A percentile compares a stretch with the other conserved stretches of the same genome.
Evolutionary conservation across 2,797 vertebrate species (phyloP).

Genomic region (Anas flavirostris): DNA sequence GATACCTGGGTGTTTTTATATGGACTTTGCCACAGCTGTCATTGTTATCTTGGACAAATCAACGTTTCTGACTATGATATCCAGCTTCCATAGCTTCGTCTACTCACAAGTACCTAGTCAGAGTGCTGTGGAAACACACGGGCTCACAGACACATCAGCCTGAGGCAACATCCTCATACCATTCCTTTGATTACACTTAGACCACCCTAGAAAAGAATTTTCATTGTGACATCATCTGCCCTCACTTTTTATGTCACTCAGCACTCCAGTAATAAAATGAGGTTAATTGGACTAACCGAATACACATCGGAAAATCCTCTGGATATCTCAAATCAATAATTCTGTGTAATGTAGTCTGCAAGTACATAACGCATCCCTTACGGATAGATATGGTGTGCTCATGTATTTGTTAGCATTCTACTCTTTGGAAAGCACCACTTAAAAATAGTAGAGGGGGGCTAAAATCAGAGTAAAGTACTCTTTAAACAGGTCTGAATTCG

Average conservation of each 20-base stretch:
- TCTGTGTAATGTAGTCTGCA: background rate
- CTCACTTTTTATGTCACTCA: background rate
- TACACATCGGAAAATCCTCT: background rate
- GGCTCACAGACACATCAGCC: background rate
- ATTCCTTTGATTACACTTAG: background rate
- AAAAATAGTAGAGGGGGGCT: background rate
- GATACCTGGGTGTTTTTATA: background rate
- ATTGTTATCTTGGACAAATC: background rate
- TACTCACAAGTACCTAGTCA: background rate
- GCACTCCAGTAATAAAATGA: background rate
- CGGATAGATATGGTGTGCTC: fast-evolving
- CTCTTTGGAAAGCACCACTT: background rate
- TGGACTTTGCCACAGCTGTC: background rate
- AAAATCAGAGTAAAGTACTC: background rate
- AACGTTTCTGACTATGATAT: background rate
- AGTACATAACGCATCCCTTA: background rate
- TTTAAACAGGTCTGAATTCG: background rate
- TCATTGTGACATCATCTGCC: background rate
- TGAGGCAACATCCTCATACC: background rate
- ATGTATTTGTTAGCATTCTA: background rate
- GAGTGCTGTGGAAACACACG: background rate
- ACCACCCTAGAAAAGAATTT: background rate
- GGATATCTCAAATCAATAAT: background rate
- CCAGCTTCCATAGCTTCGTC: background rate
- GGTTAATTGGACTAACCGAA: background rate